A percentile compares a stretch with the other conserved stretches of the same genome.
These are phyloP conservation scores for Rhinichthys osculus DNA, from an alignment of 2,797 vertebrate species.

Conservation along the genomic window DNA sequence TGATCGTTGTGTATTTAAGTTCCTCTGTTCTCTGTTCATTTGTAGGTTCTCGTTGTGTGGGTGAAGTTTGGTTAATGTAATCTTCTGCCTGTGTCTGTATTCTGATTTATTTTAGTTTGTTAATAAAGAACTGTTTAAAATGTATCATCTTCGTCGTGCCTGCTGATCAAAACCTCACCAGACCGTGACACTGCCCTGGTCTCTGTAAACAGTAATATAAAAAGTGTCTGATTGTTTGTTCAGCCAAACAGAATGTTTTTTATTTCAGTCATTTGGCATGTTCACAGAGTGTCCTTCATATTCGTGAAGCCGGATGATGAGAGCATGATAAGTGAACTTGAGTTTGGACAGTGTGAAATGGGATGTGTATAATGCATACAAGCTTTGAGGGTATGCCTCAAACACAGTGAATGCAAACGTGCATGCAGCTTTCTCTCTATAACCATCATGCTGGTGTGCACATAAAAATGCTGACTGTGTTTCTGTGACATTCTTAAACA, in stretches of 20 bases:
- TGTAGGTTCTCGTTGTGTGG: no score
- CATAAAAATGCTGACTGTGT: background rate
- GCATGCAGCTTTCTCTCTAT: background rate
- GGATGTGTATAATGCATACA: background rate
- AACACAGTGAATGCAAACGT: background rate
- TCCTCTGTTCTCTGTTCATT: no score
- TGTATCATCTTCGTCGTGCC: no score
- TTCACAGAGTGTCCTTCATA: background rate
- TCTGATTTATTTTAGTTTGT: no score
- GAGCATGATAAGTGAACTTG: slow-evolving; percentile 1
- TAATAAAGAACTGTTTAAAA: no score
- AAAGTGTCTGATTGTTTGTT: background rate
- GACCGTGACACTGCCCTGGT: background rate
- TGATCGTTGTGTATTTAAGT: no score
- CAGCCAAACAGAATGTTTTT: background rate
- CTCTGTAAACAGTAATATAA: background rate
- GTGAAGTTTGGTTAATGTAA: no score
- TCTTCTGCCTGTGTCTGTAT: no score
- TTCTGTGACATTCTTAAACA: background rate
- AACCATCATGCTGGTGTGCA: background rate
- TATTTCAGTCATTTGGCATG: background rate
- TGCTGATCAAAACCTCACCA: no score
- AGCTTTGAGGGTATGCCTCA: background rate
- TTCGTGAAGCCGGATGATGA: background rate
- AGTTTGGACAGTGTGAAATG: slow-evolving; percentile 2